phyloP scores from a whole-genome alignment of 2,113 vertebrate genomes.

The Gambusia affinis region DNA sequence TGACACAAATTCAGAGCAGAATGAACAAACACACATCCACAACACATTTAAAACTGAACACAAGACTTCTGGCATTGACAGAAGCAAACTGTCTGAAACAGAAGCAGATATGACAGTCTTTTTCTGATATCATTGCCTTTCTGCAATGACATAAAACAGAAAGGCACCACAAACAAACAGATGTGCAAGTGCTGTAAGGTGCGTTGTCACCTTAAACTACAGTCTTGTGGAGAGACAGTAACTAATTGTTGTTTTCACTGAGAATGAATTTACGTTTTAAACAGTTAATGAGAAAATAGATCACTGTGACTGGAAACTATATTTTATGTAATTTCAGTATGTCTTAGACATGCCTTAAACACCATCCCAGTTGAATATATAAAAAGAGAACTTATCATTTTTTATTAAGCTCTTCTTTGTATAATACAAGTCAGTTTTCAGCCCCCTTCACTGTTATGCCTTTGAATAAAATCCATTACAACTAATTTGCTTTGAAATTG shows the following conservation, averaged over 20 bases:
- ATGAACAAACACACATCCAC: constrained; percentile 61
- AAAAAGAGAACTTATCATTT: neutral
- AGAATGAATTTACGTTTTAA: neutral
- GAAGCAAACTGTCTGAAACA: constrained; percentile 47
- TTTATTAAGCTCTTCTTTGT: neutral
- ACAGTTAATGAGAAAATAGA: neutral
- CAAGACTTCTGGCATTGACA: constrained; percentile 37
- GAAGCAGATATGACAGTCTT: constrained; percentile 33
- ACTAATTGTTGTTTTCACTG: neutral
- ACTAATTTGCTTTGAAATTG: neutral
- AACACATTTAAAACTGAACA: constrained; percentile 35
- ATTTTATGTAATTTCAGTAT: neutral
- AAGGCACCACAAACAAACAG: neutral
- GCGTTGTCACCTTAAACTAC: neutral
- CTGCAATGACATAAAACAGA: constrained; percentile 2
- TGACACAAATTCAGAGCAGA: constrained; percentile 51
- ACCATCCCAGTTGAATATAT: neutral
- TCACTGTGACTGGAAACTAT: neutral
- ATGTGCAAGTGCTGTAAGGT: neutral
- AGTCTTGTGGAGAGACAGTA: constrained; percentile 5
- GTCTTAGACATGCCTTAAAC: neutral
- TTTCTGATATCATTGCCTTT: neutral
- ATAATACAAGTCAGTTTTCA: neutral
- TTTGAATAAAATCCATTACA: neutral
- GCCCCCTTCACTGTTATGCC: neutral